A percentile compares a stretch with the other conserved stretches of the same genome.
Evolutionary conservation across 2,888 invertebrate species (phyloP).

Genomic region (Eupithecia exiguata): DNA sequence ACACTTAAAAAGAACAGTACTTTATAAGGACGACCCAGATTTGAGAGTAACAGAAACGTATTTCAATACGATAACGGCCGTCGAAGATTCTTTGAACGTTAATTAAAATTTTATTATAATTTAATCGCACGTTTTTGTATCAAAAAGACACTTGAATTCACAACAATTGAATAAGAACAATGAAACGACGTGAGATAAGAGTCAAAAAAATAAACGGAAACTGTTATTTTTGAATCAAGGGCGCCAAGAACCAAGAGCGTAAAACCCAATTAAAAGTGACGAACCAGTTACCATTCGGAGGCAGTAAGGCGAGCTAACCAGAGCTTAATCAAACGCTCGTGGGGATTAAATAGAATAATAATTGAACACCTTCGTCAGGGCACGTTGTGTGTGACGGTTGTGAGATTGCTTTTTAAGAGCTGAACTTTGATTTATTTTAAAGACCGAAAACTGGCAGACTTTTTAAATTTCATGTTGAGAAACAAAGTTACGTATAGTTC

Average conservation of each 20-base stretch:
- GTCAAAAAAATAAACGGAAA: slow-evolving; percentile 3
- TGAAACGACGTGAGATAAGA: not conserved
- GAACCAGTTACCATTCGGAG: slow-evolving; percentile 52
- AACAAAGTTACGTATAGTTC: not conserved
- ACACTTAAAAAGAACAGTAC: slow-evolving; percentile 67
- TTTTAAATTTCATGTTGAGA: not conserved
- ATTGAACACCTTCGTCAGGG: slow-evolving; percentile 60
- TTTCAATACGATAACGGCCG: slow-evolving; percentile 59
- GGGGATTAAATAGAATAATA: slow-evolving; percentile 63
- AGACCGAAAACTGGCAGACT: slow-evolving; percentile 4
- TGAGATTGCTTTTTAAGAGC: slow-evolving; percentile 52
- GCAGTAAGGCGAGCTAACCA: slow-evolving; percentile 55
- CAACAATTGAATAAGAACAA: not conserved
- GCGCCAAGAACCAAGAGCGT: slow-evolving; percentile 45
- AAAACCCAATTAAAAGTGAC: slow-evolving; percentile 74
- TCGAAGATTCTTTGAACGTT: slow-evolving; percentile 58
- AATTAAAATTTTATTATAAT: no score
- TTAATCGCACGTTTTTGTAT: not conserved
- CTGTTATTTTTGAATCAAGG: slow-evolving; percentile 52
- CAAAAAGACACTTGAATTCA: not conserved
- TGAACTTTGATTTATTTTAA: not conserved
- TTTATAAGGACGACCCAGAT: slow-evolving; percentile 63
- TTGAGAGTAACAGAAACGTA: slow-evolving; percentile 59
- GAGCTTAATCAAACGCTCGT: slow-evolving; percentile 57
- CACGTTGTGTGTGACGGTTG: slow-evolving; percentile 55